Evolutionary conservation across 2,797 vertebrate species (phyloP), one percentile per base, ranked within the genome.

Genomic region (Psittacula derbiana): DNA sequence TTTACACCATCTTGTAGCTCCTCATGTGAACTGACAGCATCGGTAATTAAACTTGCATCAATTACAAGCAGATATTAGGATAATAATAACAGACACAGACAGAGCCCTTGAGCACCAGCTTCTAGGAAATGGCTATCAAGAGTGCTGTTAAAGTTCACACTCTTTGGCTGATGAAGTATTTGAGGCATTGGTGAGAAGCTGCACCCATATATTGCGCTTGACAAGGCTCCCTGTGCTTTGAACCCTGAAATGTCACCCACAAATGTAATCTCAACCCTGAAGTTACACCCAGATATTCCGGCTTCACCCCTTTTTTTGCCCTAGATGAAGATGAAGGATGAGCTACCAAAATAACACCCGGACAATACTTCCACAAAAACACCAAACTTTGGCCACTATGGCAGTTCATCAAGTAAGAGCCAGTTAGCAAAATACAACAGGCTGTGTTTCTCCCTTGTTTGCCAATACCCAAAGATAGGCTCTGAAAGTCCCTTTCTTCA

Each of bases 171-270:
- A 90, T 46, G 19, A 83, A 74, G 25, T 31, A 49, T 50, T 20
- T 40, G 53, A 86, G 66, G 60, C 3, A 1, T 36, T 4, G 1
- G 12, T 25, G 47, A 46, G 53, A 58, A 90, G n/a, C 30, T 66
- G 60, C 72, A 61, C 33, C 23, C 11, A 0, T 7, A 25, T 2
- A 28, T 1, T 4, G 25, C 0, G 2, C 57, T 83, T 2, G 1
- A 33, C 25, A 9, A 58, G 6, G 19, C 6, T 75, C 40, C 44
- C 47, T 5, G 2, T 20, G 41, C 46, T 69, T 55, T 1, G 3
- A 31, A 71, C 21, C 50, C 40, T 28, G 11, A 57, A 20, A 18
- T 1, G 6, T 46, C 38, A 84, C 12, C 10, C 36, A 81, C 38
- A 80, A 47, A 70, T 21, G 47, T 14, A 3, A 46, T 44, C 80